Percentiles rank a stretch among this genome's conserved stretches.
These are phyloP conservation scores for Latrodectus geometricus DNA, from an alignment of 1,140 invertebrate species.

Conservation along the genomic window DNA sequence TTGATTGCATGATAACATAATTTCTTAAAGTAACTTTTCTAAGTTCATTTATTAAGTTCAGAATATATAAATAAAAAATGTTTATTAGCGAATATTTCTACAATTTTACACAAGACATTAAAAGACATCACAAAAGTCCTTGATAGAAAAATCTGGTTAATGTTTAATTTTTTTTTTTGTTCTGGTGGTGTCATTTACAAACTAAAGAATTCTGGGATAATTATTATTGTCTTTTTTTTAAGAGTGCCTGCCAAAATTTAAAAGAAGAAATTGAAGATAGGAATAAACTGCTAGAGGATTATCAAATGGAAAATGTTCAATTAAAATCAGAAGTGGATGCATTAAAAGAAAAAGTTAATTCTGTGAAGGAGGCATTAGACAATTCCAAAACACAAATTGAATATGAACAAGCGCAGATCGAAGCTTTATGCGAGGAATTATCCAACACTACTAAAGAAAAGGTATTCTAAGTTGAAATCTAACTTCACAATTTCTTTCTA, in stretches of 20 bases:
- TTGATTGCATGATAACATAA: too few relatives aligned
- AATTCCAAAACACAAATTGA: constrained; percentile 26
- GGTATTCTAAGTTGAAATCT: constrained; percentile 3
- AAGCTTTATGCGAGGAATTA: constrained; percentile 45
- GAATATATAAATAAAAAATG: too few relatives aligned
- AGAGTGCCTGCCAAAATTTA: neutral
- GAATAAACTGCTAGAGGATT: constrained; percentile 13
- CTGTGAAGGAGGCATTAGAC: constrained; percentile 17
- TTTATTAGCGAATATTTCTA: too few relatives aligned
- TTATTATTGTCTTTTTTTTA: neutral
- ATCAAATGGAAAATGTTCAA: constrained; percentile 22
- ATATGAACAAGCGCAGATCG: constrained; percentile 18
- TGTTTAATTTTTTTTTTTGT: too few relatives aligned
- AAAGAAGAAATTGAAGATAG: constrained; percentile 3
- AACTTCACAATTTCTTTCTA: neutral
- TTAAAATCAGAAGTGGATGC: constrained; percentile 19
- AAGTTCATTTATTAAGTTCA: too few relatives aligned
- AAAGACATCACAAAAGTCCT: too few relatives aligned
- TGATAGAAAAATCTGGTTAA: too few relatives aligned
- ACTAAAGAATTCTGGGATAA: too few relatives aligned
- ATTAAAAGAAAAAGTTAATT: constrained; percentile 20
- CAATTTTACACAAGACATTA: too few relatives aligned
- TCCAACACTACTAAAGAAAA: constrained; percentile 12
- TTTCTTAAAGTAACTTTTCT: too few relatives aligned
- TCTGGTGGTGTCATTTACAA: too few relatives aligned